A percentile compares a stretch with the other conserved stretches of the same genome.
These are phyloP conservation scores for Tokudaia muenninki DNA, from an alignment of 2,797 vertebrate genomes.

Conservation along the genomic window DNA sequence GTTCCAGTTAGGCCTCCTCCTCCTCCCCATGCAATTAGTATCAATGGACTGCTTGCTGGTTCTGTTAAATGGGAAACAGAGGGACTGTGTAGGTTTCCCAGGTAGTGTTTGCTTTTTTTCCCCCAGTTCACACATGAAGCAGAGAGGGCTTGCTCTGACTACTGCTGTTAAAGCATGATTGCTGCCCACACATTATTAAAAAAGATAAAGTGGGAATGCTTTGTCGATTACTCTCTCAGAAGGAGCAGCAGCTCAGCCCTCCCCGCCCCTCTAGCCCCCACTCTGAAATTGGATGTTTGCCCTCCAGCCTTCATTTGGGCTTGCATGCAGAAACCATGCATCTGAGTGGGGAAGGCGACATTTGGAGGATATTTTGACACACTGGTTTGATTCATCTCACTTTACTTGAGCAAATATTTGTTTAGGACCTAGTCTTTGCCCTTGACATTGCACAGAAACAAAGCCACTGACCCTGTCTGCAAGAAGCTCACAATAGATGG, in stretches of 20 bases:
- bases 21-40: slow-evolving; percentile 70
- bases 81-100: not conserved
- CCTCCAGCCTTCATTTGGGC: not conserved
- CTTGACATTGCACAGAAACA: not conserved
- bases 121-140: slow-evolving; percentile 43
- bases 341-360: slow-evolving; percentile 6
- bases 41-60: slow-evolving; percentile 66
- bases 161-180: slow-evolving; percentile 62
- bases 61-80: slow-evolving; percentile 60
- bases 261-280: not conserved
- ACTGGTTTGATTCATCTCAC: not conserved
- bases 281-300: not conserved
- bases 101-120: slow-evolving; percentile 50
- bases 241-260: not conserved
- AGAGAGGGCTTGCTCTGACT: slow-evolving; percentile 27
- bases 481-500: not conserved
- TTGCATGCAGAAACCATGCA: slow-evolving; percentile 1
- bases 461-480: not conserved
- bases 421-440: not conserved
- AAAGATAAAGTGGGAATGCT: not conserved
- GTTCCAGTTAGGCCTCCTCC: slow-evolving; percentile 52
- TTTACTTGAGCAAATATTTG: slow-evolving; percentile 48
- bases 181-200: slow-evolving; percentile 30
- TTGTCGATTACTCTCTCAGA: slow-evolving; percentile 14
- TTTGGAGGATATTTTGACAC: not conserved